Percentiles rank a stretch among this genome's conserved stretches.
phyloP scores from a whole-genome alignment of 2,797 vertebrate species.

The Scolopax rusticola region DNA sequence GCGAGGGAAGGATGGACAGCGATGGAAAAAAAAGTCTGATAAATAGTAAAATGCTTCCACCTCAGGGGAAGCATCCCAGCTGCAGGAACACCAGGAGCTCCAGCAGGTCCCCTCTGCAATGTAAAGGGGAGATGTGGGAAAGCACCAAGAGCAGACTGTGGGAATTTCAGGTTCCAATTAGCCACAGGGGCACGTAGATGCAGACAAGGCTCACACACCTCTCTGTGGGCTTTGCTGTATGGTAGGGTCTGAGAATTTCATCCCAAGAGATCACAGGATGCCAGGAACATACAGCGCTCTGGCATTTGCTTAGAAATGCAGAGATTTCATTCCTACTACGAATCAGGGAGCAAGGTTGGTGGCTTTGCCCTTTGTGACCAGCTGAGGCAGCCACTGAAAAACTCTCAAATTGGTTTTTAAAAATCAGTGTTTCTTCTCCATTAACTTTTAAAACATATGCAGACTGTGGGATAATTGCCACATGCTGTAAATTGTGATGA shows the following conservation, averaged over 20 bases:
- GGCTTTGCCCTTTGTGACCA: neutral
- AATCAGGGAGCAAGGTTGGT: neutral
- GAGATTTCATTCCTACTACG: neutral
- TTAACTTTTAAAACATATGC: neutral
- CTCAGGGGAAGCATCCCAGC: neutral
- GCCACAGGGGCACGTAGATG: too few relatives aligned
- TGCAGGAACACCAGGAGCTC: neutral
- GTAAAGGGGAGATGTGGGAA: rapidly evolving
- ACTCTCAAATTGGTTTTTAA: neutral
- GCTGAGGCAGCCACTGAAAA: neutral
- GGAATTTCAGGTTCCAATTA: neutral
- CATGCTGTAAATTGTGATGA: neutral
- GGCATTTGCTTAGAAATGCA: neutral
- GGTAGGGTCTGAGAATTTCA: neutral
- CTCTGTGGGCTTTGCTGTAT: neutral
- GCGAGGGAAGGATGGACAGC: neutral
- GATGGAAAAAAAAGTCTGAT: neutral
- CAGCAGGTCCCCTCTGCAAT: neutral
- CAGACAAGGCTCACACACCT: neutral
- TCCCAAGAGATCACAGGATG: neutral
- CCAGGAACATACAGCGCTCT: neutral
- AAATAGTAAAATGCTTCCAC: neutral
- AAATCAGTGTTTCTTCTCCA: neutral
- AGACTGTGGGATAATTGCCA: neutral
- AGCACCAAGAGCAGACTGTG: neutral